Evolutionary conservation across 1,140 invertebrate genomes (phyloP), one percentile per base, ranked within the genome.

Genomic region (Octopus sinensis): DNA sequence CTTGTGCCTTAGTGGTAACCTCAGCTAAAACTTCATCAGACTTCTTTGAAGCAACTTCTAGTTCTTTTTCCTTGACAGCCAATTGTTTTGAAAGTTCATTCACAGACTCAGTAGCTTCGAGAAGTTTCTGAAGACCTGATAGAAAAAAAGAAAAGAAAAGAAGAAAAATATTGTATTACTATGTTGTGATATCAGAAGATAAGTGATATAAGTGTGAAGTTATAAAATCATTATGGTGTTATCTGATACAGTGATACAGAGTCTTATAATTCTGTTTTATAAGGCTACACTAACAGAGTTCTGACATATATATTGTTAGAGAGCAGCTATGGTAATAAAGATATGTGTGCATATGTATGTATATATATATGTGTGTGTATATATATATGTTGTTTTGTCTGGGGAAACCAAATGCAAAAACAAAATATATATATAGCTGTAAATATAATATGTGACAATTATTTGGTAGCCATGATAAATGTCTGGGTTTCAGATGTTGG

Each of bases 31-130:
- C 92, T 80, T 93, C 93, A 90, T 97, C 97, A 7, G 97, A 97
- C 90, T 96, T 97, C 89, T 95, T 93, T 4, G 95, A 96, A 30
- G 97, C 97, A 81, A 95, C 93, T 5, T 94, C 96, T 79, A 99
- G 91, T 89, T 99, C 97, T 89, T 95, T 94, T 90, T 99, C 97
- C 95, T 98, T 99, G 7, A 95, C 94, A 52, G 95, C 96, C 71
- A 99, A 93, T 87, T 98, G 96, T 91, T 95, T 95, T 88, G 97
- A 97, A 53, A 99, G 91, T 80, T 96, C 93, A 90, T 96, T 95
- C 5, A 99, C 97, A 5, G 96, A 96, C 88, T 95, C 94, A 5
- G 96, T 97, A 5, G 97, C 97, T 92, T 99, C 97, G 81, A 97
- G 94, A 73, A 99, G 92, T 92, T 99, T 99, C 86, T 96, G 87